phyloP scores from a whole-genome alignment of 2,888 invertebrate genomes.

The Orgyia antiqua region DNA sequence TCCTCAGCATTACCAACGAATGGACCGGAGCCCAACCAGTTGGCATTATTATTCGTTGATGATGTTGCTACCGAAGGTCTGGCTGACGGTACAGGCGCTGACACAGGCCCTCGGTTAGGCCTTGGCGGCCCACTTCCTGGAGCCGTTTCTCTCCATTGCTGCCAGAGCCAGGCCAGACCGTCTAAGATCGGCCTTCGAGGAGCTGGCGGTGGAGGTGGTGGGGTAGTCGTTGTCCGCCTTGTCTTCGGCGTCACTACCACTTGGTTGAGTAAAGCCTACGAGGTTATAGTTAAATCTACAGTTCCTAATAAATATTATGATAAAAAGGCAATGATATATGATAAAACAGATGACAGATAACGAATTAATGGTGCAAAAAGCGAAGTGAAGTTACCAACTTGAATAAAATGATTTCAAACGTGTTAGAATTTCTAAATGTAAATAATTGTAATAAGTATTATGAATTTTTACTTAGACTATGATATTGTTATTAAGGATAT shows the following conservation, averaged over 20 bases:
- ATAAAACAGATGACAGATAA: constrained; percentile 22
- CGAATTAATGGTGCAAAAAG: constrained; percentile 26
- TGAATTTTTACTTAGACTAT: neutral
- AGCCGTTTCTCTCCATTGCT: constrained; percentile 76
- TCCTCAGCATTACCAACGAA: constrained; percentile 71
- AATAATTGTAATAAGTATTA: neutral
- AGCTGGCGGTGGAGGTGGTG: constrained; percentile 50
- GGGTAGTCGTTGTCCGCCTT: constrained; percentile 56
- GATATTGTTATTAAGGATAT: neutral
- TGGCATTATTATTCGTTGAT: constrained; percentile 52
- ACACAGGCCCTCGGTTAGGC: constrained; percentile 42
- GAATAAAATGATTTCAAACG: constrained; percentile 17
- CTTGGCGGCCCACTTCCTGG: constrained; percentile 46
- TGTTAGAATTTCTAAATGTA: constrained; percentile 1
- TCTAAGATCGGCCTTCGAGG: constrained; percentile 72
- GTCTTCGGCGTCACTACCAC: constrained; percentile 76
- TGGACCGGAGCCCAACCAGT: constrained; percentile 72
- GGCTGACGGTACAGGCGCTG: constrained; percentile 37
- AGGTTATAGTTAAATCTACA: constrained; percentile 56
- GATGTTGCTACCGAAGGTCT: constrained; percentile 43
- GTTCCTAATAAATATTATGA: constrained; percentile 32
- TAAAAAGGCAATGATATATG: constrained; percentile 25
- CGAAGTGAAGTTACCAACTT: constrained; percentile 26
- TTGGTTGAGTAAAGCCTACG: constrained; percentile 77
- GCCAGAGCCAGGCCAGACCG: constrained; percentile 78